Evolutionary conservation across 2,888 invertebrate species (phyloP).

Genomic region (Amblyjoppa fuscipennis): DNA sequence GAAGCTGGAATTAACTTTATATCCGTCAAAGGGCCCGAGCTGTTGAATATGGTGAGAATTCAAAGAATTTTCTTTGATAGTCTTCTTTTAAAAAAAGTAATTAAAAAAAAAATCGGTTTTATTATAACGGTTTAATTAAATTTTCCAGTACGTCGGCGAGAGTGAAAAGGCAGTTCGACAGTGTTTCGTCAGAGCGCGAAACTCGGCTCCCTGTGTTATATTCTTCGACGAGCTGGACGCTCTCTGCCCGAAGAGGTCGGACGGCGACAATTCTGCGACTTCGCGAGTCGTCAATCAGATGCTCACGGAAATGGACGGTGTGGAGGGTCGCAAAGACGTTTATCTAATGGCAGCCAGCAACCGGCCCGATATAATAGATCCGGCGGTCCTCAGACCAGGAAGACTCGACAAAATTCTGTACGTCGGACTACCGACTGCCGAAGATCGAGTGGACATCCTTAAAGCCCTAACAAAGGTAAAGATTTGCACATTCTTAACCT

Average conservation of each 20-base stretch:
- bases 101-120: too few relatives aligned
- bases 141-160: conserved; percentile 96
- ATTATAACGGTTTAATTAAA: not conserved
- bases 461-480: conserved; percentile 94
- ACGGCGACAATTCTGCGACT: conserved; percentile 91
- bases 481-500: not conserved
- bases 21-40: conserved; percentile 99
- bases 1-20: conserved; percentile 99
- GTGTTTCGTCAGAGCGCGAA: conserved; percentile 97
- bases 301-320: conserved; percentile 99
- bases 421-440: conserved; percentile 93
- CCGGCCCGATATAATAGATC: conserved; percentile 98
- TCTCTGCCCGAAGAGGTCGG: conserved; percentile 95
- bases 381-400: conserved; percentile 96
- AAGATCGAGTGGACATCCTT: conserved; percentile 95
- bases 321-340: conserved; percentile 96
- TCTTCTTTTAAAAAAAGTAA: not conserved
- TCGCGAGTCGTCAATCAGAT: conserved; percentile 98
- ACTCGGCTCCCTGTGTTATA: conserved; percentile 98
- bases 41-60: conserved; percentile 95
- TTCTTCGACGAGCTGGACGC: conserved; percentile 99
- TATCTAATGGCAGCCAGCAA: conserved; percentile 98
- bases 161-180: conserved; percentile 98
- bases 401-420: conserved; percentile 96
- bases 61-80: not conserved